These are phyloP conservation scores for Nesometra sesokonis DNA, from an alignment of 35 echinoderm and acorn worm species.

Conservation along the genomic window DNA sequence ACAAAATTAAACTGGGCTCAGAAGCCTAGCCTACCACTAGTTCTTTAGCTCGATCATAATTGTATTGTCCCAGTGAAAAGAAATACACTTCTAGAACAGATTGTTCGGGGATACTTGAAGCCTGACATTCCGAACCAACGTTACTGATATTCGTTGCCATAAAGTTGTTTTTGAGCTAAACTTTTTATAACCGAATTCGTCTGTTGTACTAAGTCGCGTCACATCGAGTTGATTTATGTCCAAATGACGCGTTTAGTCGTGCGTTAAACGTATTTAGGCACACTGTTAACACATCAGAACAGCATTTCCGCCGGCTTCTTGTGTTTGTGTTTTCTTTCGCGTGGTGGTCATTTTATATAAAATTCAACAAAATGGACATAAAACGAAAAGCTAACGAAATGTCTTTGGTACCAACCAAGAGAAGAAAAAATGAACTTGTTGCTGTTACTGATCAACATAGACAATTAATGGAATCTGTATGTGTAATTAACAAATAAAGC, in stretches of 20 bases:
- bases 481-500: neutral
- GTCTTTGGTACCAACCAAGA: constrained; percentile 54
- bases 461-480: constrained; percentile 3
- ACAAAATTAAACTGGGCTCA: no score
- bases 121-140: neutral
- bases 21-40: neutral
- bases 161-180: no score
- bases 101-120: neutral
- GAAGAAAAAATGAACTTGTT: constrained; percentile 56
- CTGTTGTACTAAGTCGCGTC: no score
- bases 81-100: neutral
- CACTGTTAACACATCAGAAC: no score
- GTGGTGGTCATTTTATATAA: neutral
- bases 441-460: constrained; percentile 3
- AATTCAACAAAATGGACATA: neutral
- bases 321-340: no score
- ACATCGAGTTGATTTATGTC: no score
- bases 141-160: no score
- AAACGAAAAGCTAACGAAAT: constrained; percentile 50
- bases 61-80: neutral
- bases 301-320: no score
- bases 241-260: no score
- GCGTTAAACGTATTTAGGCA: no score
- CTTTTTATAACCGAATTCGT: no score
- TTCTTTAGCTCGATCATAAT: neutral